Conservation (phyloP, 2,113 vertebrate species). For the Nycticebus coucang region DNA sequence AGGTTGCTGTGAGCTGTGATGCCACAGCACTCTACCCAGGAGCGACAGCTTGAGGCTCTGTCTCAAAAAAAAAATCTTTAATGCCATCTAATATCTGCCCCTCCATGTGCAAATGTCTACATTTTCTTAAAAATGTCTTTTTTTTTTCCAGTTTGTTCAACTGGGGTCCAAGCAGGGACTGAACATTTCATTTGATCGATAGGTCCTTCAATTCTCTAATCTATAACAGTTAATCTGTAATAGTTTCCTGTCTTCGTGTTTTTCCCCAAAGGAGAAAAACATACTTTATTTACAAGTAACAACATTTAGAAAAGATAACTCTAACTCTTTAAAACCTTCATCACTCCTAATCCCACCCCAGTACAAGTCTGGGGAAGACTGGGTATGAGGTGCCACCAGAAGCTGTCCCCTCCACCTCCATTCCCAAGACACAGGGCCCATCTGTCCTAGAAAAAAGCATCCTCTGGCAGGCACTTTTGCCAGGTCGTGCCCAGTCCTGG, state of each 20-base stretch:
- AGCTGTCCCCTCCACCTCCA: not conserved
- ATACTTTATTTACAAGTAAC: conserved; percentile 84
- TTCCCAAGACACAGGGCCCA: not conserved
- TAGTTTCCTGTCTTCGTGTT: not conserved
- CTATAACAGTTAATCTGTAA: not conserved
- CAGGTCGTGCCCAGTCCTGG: conserved; percentile 16
- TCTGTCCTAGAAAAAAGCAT: conserved; percentile 34
- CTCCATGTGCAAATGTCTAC: not conserved
- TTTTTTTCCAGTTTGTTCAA: not conserved
- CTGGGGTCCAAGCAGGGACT: not conserved
- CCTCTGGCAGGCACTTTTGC: conserved; percentile 29
- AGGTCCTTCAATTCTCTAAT: not conserved
- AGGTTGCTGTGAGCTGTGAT: no score
- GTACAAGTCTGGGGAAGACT: conserved; percentile 56
- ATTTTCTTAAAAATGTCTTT: not conserved
- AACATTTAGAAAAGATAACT: conserved; percentile 81
- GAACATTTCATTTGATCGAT: not conserved
- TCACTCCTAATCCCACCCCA: conserved; percentile 63
- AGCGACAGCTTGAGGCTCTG: no score
- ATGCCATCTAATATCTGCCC: not conserved
- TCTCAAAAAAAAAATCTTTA: not conserved
- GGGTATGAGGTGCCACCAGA: conserved; percentile 31
- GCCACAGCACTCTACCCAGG: no score
- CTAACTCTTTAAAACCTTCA: conserved; percentile 73
- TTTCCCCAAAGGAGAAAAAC: conserved; percentile 78